phyloP scores from a whole-genome alignment of 2,888 invertebrate genomes.

The Dichetophora obliterata region DNA sequence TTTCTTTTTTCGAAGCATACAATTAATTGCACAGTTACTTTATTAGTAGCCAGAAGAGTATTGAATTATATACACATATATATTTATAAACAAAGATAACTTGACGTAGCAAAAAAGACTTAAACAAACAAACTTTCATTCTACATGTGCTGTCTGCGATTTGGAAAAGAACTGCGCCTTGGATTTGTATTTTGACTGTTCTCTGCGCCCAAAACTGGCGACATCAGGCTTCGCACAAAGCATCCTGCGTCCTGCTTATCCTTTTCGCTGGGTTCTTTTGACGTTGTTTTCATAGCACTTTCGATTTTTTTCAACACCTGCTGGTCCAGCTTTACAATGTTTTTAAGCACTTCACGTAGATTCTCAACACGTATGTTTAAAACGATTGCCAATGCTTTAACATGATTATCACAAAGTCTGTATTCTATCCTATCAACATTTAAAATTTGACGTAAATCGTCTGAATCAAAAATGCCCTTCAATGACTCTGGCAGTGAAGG shows the following conservation, averaged over 20 bases:
- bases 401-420: slow-evolving; percentile 54
- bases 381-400: slow-evolving; percentile 57
- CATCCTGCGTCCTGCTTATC: neutral
- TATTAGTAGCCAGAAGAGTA: no score
- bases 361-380: slow-evolving; percentile 53
- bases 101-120: no score
- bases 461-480: slow-evolving; percentile 57
- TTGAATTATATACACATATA: no score
- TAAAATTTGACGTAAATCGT: slow-evolving; percentile 53
- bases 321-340: slow-evolving; percentile 51
- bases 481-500: slow-evolving; percentile 61
- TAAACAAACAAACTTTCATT: no score
- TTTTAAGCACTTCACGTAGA: slow-evolving; percentile 51
- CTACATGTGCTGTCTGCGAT: no score
- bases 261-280: neutral
- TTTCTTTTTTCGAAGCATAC: no score
- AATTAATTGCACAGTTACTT: no score
- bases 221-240: no score
- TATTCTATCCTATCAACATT: slow-evolving; percentile 54
- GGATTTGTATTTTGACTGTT: no score
- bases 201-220: no score
- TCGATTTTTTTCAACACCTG: slow-evolving; percentile 45
- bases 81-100: no score
- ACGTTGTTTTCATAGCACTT: neutral
- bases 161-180: no score